A percentile compares a stretch with the other conserved stretches of the same genome.
Conservation (phyloP, 2,797 vertebrate species). For the Phrynocephalus vlangalii region DNA sequence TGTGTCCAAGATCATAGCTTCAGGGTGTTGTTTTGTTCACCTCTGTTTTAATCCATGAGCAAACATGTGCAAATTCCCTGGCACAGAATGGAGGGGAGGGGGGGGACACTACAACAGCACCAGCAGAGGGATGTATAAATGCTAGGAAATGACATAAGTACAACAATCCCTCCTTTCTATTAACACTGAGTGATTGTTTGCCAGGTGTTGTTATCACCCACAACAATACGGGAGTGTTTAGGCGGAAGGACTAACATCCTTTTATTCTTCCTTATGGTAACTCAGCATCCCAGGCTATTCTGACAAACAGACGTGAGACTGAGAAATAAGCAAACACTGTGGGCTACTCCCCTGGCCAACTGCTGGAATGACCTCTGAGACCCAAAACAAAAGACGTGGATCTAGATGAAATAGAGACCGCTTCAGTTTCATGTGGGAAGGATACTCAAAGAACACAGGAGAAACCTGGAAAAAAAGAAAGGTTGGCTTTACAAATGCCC, state of each 20-base stretch:
- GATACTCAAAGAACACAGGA: background rate
- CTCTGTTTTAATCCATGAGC: background rate
- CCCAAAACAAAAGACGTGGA: background rate
- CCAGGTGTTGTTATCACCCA: conserved; percentile 64
- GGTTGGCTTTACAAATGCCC: background rate
- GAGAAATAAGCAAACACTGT: conserved; percentile 50
- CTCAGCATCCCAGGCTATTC: conserved; percentile 58
- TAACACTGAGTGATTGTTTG: conserved; percentile 62
- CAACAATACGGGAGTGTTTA: conserved; percentile 61
- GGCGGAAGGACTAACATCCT: conserved; percentile 60
- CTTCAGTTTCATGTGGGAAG: conserved; percentile 2
- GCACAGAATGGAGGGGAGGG: conserved; percentile 30
- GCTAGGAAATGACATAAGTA: conserved; percentile 70
- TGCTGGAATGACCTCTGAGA: conserved; percentile 17
- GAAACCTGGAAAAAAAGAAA: background rate
- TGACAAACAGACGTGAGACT: conserved; percentile 51
- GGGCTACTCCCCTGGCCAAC: conserved; percentile 26
- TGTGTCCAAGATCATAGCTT: background rate
- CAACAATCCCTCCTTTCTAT: conserved; percentile 67
- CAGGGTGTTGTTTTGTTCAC: background rate
- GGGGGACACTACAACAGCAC: conserved; percentile 52
- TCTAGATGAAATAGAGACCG: background rate
- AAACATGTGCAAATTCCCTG: background rate
- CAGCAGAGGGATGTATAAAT: conserved; percentile 52
- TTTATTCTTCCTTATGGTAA: conserved; percentile 56